These are phyloP conservation scores for Drosophila robusta DNA, from an alignment of 2,888 invertebrate species.

Conservation along the genomic window DNA sequence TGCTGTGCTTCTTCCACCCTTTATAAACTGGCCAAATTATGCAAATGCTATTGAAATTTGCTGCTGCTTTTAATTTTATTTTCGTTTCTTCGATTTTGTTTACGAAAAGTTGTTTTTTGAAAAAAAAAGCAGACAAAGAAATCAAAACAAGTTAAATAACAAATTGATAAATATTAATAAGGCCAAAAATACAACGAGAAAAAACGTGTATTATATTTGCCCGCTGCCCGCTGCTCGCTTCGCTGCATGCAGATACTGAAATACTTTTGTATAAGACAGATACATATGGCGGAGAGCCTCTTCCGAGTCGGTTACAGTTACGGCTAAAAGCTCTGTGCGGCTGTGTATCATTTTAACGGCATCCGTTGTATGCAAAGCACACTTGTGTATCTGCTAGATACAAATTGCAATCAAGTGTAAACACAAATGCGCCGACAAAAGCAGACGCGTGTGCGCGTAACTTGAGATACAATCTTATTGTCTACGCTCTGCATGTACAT, in stretches of 20 bases:
- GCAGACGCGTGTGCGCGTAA: conserved; percentile 56
- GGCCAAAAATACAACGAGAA: conserved; percentile 34
- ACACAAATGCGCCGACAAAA: conserved; percentile 61
- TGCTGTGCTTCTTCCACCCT: conserved; percentile 13
- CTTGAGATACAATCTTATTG: conserved; percentile 52
- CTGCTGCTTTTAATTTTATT: conserved; percentile 1
- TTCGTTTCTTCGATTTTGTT: conserved; percentile 28
- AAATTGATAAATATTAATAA: conserved; percentile 78
- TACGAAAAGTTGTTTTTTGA: conserved; percentile 55
- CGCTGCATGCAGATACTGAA: conserved; percentile 41
- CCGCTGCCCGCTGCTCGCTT: conserved; percentile 27
- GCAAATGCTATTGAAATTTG: conserved; percentile 43
- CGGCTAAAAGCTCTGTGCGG: conserved; percentile 14
- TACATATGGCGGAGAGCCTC: conserved; percentile 12
- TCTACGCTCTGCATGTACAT: conserved; percentile 4
- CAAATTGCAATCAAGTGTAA: conserved; percentile 73
- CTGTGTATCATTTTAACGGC: conserved; percentile 50
- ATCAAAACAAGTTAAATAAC: conserved; percentile 77
- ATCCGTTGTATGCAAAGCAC: conserved; percentile 58
- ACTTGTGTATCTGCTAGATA: conserved; percentile 63
- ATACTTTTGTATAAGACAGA: conserved; percentile 12
- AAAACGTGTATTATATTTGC: conserved; percentile 37
- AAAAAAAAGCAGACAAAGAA: conserved; percentile 47
- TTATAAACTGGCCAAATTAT: conserved; percentile 45
- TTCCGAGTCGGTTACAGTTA: conserved; percentile 35